phyloP scores from a whole-genome alignment of 2,797 vertebrate genomes.

The Numenius phaeopus region DNA sequence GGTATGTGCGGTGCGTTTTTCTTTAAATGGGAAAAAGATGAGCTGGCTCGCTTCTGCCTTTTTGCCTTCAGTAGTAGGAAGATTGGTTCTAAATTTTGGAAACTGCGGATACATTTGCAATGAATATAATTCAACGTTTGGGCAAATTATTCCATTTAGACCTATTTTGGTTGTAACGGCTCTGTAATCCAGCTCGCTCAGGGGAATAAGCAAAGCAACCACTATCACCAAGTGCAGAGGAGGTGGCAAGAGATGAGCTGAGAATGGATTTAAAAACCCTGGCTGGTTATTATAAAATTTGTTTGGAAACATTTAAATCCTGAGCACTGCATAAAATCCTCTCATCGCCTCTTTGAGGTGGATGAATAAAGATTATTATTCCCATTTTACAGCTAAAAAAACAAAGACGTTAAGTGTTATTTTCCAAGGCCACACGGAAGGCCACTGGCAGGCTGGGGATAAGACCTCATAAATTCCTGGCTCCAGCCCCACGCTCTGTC shows the following conservation, averaged over 20 bases:
- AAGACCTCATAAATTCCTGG: conserved; percentile 62
- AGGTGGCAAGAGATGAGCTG: conserved; percentile 55
- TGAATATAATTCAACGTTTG: conserved; percentile 22
- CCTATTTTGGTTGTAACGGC: conserved; percentile 14
- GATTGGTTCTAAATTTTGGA: conserved; percentile 33
- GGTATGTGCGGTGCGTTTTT: neutral
- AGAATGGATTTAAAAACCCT: conserved; percentile 25
- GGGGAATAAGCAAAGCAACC: conserved; percentile 32
- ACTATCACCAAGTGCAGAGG: conserved; percentile 24
- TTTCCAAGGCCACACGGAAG: conserved; percentile 38
- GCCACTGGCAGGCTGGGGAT: conserved; percentile 4
- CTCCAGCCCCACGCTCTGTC: neutral
- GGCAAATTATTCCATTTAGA: conserved; percentile 7
- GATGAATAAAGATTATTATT: conserved; percentile 60
- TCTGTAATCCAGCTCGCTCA: conserved; percentile 31
- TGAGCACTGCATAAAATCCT: conserved; percentile 55
- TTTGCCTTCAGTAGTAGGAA: conserved; percentile 17
- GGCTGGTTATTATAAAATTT: conserved; percentile 37
- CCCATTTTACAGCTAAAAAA: conserved; percentile 45
- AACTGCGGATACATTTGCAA: neutral
- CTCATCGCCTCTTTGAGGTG: conserved; percentile 59
- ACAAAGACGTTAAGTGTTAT: conserved; percentile 6
- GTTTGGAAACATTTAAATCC: conserved; percentile 66
- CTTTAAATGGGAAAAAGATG: conserved; percentile 15
- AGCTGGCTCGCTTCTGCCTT: neutral